These are phyloP conservation scores for Sarcophaga rosellei DNA, from an alignment of 2,888 invertebrate species.

Conservation along the genomic window DNA sequence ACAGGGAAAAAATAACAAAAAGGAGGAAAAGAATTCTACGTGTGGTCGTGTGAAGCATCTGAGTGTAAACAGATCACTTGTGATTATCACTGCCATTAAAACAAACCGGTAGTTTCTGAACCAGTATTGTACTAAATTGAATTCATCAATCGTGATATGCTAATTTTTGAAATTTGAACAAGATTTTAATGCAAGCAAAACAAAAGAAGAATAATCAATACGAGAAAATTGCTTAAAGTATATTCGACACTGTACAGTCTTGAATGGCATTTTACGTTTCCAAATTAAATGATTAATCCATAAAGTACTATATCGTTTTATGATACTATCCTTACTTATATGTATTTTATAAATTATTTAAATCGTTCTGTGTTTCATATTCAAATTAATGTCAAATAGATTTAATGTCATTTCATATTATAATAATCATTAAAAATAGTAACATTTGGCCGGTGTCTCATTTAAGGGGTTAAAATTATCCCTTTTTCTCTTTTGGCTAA, in stretches of 20 bases:
- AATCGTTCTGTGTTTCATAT: too few relatives aligned
- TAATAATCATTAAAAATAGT: background rate
- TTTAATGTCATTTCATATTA: too few relatives aligned
- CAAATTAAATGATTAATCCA: constrained; percentile 14
- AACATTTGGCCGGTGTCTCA: background rate
- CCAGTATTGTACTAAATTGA: constrained; percentile 29
- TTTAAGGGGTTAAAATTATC: constrained; percentile 23
- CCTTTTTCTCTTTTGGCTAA: background rate
- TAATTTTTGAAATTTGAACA: constrained; percentile 44
- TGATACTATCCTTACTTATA: background rate
- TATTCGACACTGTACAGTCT: constrained; percentile 13
- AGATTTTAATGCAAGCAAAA: constrained; percentile 17
- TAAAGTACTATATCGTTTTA: background rate
- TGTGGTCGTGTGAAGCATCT: constrained; percentile 65
- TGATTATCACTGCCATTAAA: constrained; percentile 56
- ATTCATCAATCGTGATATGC: constrained; percentile 47
- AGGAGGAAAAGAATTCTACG: constrained; percentile 14
- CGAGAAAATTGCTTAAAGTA: too few relatives aligned
- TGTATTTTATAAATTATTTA: too few relatives aligned
- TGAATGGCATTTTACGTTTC: constrained; percentile 8
- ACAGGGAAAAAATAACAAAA: background rate
- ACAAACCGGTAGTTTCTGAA: constrained; percentile 49
- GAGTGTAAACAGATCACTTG: constrained; percentile 54
- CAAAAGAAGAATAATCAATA: too few relatives aligned
- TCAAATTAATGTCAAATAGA: too few relatives aligned